Percentiles rank a stretch among this genome's conserved stretches.
These are phyloP conservation scores for Tiliacea citrago DNA, from an alignment of 2,888 invertebrate species.

Conservation along the genomic window DNA sequence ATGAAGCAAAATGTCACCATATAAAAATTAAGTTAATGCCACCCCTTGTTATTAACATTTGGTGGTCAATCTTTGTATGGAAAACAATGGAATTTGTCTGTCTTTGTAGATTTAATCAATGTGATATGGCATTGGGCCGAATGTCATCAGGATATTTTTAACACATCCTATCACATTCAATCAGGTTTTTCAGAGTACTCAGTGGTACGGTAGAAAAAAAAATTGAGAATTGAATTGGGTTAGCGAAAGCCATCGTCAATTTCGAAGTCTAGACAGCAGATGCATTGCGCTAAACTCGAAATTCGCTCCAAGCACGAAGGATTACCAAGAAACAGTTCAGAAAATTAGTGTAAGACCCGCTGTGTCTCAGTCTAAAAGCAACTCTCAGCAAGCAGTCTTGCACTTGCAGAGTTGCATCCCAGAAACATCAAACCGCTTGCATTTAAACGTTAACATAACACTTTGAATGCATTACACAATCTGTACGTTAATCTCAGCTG, in stretches of 20 bases:
- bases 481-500: slow-evolving; percentile 64
- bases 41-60: neutral
- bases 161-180: neutral
- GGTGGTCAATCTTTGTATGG: too few species aligned
- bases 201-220: too few species aligned
- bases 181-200: neutral
- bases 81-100: neutral
- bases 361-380: slow-evolving; percentile 34
- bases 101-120: neutral
- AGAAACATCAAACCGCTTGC: slow-evolving; percentile 58
- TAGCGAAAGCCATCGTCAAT: neutral
- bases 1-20: neutral
- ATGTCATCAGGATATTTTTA: neutral
- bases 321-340: slow-evolving; percentile 38
- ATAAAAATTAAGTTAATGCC: neutral
- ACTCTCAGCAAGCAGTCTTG: neutral
- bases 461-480: slow-evolving; percentile 70
- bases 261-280: slow-evolving; percentile 31
- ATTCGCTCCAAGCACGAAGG: slow-evolving; percentile 22
- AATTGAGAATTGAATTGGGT: neutral
- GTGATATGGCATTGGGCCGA: neutral
- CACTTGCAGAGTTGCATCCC: slow-evolving; percentile 23
- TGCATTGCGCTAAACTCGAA: slow-evolving; percentile 25
- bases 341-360: slow-evolving; percentile 26
- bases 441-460: slow-evolving; percentile 66